A percentile compares a stretch with the other conserved stretches of the same genome.
Conservation (phyloP, 2,888 invertebrate species). For the Willowsia nigromaculata region DNA sequence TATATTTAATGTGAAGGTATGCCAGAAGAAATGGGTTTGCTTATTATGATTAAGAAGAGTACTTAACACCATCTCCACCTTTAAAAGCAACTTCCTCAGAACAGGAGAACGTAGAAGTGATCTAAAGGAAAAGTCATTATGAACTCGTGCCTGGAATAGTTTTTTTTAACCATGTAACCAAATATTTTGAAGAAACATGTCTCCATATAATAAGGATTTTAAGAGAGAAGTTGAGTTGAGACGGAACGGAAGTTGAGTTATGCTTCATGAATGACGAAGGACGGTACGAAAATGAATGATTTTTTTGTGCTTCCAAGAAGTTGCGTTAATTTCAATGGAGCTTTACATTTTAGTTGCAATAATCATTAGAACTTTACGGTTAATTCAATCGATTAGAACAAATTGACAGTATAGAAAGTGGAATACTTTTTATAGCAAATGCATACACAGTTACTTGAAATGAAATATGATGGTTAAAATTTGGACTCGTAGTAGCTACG, state of each 20-base stretch:
- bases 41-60: constrained; percentile 52
- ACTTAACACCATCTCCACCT: constrained; percentile 39
- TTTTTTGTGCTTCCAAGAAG: too few relatives aligned
- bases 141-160: constrained; percentile 64
- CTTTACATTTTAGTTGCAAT: too few relatives aligned
- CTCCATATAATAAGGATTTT: not conserved
- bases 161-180: not conserved
- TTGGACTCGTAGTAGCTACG: too few relatives aligned
- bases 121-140: constrained; percentile 55
- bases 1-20: constrained; percentile 22
- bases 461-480: too few relatives aligned
- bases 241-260: constrained; percentile 19
- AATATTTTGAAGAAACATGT: not conserved
- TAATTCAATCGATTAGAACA: too few relatives aligned
- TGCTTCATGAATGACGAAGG: not conserved
- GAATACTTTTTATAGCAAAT: too few relatives aligned
- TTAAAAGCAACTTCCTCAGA: constrained; percentile 24
- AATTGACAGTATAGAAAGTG: too few relatives aligned
- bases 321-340: too few relatives aligned
- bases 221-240: not conserved
- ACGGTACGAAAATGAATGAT: too few relatives aligned
- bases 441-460: too few relatives aligned
- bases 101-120: not conserved
- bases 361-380: too few relatives aligned
- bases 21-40: constrained; percentile 22